Conservation (phyloP, 2,888 invertebrate genomes). For the Amiota mariae region DNA sequence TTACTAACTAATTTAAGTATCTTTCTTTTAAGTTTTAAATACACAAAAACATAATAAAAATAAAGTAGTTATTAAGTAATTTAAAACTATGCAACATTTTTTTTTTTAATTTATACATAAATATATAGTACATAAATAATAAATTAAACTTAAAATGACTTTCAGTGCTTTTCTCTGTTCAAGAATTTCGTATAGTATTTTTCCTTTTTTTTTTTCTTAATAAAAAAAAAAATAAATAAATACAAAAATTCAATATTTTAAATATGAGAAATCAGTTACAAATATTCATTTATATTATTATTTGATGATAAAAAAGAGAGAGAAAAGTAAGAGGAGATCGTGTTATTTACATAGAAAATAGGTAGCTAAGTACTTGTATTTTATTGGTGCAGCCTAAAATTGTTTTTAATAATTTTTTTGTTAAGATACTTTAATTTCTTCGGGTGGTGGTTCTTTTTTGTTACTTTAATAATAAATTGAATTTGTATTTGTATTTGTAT, state of each 20-base stretch:
- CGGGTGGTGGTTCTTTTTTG: slow-evolving; percentile 5
- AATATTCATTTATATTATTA: neutral
- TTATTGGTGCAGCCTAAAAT: slow-evolving; percentile 15
- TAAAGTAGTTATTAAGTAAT: neutral
- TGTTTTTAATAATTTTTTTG: neutral
- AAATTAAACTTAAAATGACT: slow-evolving; percentile 62
- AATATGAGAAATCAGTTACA: neutral
- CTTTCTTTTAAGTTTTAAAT: slow-evolving; percentile 43
- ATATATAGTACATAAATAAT: slow-evolving; percentile 41
- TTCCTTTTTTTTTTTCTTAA: neutral
- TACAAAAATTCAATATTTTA: neutral
- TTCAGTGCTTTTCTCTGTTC: slow-evolving; percentile 57
- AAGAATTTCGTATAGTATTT: neutral
- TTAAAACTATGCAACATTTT: slow-evolving; percentile 41
- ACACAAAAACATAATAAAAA: slow-evolving; percentile 28
- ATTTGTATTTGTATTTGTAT: neutral
- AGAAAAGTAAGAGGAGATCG: slow-evolving; percentile 9
- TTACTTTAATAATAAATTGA: neutral
- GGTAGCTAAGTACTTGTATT: slow-evolving; percentile 24
- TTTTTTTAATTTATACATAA: slow-evolving; percentile 45
- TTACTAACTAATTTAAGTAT: slow-evolving; percentile 56
- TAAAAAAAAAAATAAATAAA: neutral
- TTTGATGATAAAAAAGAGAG: too few species aligned
- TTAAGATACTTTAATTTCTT: neutral
- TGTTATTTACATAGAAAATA: slow-evolving; percentile 25